phyloP scores from a whole-genome alignment of 64 coral and sea anemone genomes.

The Stichodactyla helianthus region DNA sequence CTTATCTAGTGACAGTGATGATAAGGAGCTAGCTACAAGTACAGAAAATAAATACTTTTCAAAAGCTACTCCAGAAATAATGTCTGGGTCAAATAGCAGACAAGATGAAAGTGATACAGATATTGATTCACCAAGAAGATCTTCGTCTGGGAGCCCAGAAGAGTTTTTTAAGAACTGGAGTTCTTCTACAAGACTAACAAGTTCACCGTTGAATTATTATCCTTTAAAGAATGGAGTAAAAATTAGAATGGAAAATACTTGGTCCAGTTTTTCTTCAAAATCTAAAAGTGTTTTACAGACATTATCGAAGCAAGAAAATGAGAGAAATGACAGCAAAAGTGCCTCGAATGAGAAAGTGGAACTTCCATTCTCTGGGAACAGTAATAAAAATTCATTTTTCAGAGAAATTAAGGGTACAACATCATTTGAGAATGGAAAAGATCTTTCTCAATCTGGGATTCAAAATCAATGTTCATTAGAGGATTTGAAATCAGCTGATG shows the following conservation, averaged over 20 bases:
- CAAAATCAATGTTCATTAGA: not conserved
- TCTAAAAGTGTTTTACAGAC: not conserved
- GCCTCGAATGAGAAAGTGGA: not conserved
- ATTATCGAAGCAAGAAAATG: not conserved
- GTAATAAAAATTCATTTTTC: not conserved
- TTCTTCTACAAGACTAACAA: not conserved
- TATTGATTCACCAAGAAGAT: not conserved
- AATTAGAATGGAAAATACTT: not conserved
- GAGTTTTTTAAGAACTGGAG: slow-evolving; percentile 4
- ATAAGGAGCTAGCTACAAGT: not conserved
- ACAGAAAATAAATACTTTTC: not conserved
- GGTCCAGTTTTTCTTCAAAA: not conserved
- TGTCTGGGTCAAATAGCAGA: not conserved
- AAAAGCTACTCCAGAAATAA: not conserved
- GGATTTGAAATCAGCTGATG: not conserved
- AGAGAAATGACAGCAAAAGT: not conserved
- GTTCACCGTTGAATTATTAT: not conserved
- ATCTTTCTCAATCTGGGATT: not conserved
- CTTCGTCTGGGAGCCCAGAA: not conserved
- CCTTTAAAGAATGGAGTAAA: not conserved
- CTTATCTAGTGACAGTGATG: not conserved
- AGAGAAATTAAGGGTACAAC: no score
- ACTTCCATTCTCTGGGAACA: not conserved
- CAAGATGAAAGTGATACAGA: not conserved
- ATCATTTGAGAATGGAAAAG: no score